phyloP scores from a whole-genome alignment of 2,113 vertebrate genomes.

The Rallus limicola region DNA sequence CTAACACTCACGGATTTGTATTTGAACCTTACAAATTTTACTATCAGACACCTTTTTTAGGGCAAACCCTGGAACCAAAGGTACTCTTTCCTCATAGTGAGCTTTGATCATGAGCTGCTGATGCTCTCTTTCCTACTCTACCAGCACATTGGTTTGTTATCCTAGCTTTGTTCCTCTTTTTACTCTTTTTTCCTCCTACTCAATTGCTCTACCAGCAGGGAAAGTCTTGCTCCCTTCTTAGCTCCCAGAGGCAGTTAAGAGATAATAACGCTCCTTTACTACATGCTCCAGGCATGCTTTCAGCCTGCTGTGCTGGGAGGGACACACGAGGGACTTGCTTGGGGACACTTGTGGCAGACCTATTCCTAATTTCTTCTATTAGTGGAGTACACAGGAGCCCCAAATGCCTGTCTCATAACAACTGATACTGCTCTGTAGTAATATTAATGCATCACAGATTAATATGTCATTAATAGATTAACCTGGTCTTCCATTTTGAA shows the following conservation, averaged over 20 bases:
- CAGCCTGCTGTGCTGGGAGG: background rate
- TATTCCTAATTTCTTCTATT: background rate
- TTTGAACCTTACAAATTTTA: background rate
- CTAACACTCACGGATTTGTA: accelerated
- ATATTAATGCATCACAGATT: background rate
- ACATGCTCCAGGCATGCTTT: background rate
- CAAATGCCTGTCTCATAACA: background rate
- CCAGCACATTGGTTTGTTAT: background rate
- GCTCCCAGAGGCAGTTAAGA: background rate
- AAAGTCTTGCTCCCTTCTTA: background rate
- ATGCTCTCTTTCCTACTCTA: background rate
- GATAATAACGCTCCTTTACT: background rate
- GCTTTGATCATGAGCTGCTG: background rate
- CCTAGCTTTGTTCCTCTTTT: background rate
- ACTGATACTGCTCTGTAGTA: background rate
- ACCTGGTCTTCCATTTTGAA: background rate
- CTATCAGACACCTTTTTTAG: background rate
- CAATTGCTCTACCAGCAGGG: background rate
- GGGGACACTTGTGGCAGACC: background rate
- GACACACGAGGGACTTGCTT: background rate
- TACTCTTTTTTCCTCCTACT: background rate
- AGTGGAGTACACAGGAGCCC: background rate
- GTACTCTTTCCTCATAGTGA: background rate
- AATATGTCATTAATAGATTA: background rate
- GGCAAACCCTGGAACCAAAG: background rate